Evolutionary conservation across 2,797 vertebrate species (phyloP), one percentile per base, ranked within the genome.

Genomic region (Acropternis orthonyx): DNA sequence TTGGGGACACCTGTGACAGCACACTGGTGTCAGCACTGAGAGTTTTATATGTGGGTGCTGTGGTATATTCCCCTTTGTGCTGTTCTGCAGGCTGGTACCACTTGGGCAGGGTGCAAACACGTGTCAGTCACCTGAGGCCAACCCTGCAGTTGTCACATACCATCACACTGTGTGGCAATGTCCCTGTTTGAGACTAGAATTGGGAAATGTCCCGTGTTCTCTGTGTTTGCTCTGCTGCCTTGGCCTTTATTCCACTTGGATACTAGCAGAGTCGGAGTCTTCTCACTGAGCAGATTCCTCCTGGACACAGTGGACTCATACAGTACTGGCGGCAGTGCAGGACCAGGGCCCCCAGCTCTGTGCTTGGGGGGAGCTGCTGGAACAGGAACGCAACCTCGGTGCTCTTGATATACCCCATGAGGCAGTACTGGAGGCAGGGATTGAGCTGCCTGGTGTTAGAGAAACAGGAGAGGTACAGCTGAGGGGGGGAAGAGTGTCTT

Each of bases 91-190:
- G 39, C 63, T 56, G 78, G 11, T 27, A 2, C 43, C 4, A 0
- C 17, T 7, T 18, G 39, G 58, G 54, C 46, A 20, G 14, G 39
- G n/a, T 39, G 73, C 0, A 0, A 14, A 21, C 0, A 0, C 2
- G 1, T 10, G 76, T 52, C 41, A 12, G 0, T 68, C 82, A 3
- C 43, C 51, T 2, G 3, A 30, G 81, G 46, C 56, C 44, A 61
- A 7, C 34, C 24, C 39, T 34, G 69, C 68, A 12, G 0, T 6
- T 27, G 36, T 27, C 68, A 51, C 30, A 27, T 7, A 1, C 68
- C 4, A 6, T 28, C 51, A 21, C 1, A 0, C 28, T 48, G 43
- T 4, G 0, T 3, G 36, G 3, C 1, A 6, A 2, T 2, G 54
- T 58, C 76, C 61, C 6, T 0, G 1, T 10, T 58, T 63, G 69